phyloP scores from a whole-genome alignment of 2,113 vertebrate genomes.

The Bolborhynchus lineola region DNA sequence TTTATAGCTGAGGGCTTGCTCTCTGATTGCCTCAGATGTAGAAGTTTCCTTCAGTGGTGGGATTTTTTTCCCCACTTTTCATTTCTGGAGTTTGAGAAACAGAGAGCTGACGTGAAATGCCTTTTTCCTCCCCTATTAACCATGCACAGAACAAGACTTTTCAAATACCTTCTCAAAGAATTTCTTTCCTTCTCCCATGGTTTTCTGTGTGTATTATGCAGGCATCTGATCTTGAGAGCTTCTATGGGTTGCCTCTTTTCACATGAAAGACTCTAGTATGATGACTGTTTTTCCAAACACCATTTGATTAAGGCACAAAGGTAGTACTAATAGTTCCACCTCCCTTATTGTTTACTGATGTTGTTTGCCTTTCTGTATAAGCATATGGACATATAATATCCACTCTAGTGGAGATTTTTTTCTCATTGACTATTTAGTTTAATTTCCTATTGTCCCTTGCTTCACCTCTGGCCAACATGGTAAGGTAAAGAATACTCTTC shows the following conservation, averaged over 20 bases:
- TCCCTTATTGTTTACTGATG: not conserved
- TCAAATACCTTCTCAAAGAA: not conserved
- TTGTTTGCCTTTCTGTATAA: not conserved
- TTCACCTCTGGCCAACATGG: not conserved
- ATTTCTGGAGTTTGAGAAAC: not conserved
- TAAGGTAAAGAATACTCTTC: not conserved
- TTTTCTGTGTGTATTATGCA: not conserved
- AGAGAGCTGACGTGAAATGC: not conserved
- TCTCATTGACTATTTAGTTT: not conserved
- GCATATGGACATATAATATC: not conserved
- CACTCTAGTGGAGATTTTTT: not conserved
- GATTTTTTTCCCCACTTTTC: not conserved
- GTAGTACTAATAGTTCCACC: not conserved
- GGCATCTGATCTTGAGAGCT: not conserved
- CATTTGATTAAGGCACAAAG: not conserved
- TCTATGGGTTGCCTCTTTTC: not conserved
- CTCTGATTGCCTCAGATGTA: not conserved
- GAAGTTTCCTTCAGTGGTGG: not conserved
- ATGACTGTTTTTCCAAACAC: not conserved
- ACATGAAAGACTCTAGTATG: not conserved
- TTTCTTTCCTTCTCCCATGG: not conserved
- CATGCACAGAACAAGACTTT: not conserved
- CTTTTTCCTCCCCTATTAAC: rapidly evolving
- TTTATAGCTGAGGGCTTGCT: not conserved
- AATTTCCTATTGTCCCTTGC: not conserved